Conservation (phyloP, 2,113 vertebrate species). For the Tautogolabrus adspersus region DNA sequence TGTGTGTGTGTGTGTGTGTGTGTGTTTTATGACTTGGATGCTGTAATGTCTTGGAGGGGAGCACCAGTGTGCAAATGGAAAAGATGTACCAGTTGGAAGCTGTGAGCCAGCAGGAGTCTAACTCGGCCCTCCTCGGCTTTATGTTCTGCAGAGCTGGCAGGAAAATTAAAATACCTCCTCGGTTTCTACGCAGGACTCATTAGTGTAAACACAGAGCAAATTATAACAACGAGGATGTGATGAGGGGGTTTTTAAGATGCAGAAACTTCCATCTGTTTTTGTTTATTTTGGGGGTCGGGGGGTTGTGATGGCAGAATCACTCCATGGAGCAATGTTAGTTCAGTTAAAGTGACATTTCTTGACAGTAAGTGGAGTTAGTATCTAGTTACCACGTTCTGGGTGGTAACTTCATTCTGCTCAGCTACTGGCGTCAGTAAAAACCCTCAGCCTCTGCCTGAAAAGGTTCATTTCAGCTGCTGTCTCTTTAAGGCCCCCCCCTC, state of each 20-base stretch:
- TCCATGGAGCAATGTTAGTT: too few species aligned
- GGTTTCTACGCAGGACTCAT: neutral
- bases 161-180: neutral
- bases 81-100: conserved; percentile 49
- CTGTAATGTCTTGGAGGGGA: conserved; percentile 63
- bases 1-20: conserved; percentile 13
- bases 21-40: conserved; percentile 37
- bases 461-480: too few species aligned
- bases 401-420: too few species aligned
- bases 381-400: too few species aligned
- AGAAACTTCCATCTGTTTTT: neutral
- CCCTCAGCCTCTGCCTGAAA: too few species aligned
- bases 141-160: conserved; percentile 12
- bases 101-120: conserved; percentile 10
- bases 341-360: too few species aligned
- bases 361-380: too few species aligned
- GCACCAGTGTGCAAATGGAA: conserved; percentile 65
- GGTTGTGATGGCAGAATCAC: too few species aligned
- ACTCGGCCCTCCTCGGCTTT: conserved; percentile 15
- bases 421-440: too few species aligned
- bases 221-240: conserved; percentile 12
- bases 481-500: too few species aligned
- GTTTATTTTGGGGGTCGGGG: neutral
- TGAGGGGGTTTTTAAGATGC: neutral
- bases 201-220: neutral